These are phyloP conservation scores for Varecia variegata DNA, from an alignment of 2,797 vertebrate species.

Conservation along the genomic window DNA sequence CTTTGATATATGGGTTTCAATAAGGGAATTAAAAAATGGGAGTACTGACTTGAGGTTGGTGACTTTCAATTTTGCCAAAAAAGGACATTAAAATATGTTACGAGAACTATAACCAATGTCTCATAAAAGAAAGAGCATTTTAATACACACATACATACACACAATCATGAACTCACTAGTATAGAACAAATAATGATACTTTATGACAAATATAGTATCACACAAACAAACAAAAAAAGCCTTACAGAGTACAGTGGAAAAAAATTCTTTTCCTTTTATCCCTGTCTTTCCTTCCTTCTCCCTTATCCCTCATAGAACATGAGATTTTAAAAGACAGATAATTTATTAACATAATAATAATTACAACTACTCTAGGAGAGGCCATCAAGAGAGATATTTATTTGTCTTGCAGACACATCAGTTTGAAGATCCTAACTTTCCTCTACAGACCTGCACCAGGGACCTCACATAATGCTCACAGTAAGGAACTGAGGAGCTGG, in stretches of 20 bases:
- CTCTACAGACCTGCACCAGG: background rate
- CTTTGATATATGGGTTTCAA: background rate
- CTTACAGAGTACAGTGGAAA: background rate
- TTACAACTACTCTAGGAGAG: background rate
- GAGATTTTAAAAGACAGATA: background rate
- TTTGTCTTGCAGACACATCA: background rate
- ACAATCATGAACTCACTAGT: background rate
- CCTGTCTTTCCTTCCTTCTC: background rate
- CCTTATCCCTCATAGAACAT: background rate
- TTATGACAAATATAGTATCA: background rate
- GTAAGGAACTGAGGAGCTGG: background rate
- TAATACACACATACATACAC: background rate
- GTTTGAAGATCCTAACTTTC: background rate
- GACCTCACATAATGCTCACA: background rate
- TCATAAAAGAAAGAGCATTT: background rate
- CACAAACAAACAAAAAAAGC: background rate
- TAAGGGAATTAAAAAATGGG: background rate
- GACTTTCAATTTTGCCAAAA: slow-evolving; percentile 11
- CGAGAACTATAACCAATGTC: background rate
- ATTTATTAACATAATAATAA: background rate
- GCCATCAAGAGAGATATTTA: background rate
- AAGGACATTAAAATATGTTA: background rate
- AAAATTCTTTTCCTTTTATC: background rate
- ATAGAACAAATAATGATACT: background rate
- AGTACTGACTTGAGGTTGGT: background rate